Conservation (phyloP, 1,140 invertebrate genomes). For the Bombus difficillimus region DNA sequence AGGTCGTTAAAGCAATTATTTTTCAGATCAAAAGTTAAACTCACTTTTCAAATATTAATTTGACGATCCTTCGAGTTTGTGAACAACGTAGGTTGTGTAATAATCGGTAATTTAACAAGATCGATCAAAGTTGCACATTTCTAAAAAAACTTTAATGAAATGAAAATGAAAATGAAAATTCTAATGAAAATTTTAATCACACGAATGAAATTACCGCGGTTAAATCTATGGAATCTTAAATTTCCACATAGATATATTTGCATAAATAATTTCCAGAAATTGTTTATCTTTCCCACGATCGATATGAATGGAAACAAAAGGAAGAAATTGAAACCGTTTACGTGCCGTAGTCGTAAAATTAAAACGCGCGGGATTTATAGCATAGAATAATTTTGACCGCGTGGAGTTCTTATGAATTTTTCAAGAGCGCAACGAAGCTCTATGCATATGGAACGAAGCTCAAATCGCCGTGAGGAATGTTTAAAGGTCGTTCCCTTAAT, state of each 20-base stretch:
- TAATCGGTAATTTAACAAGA: not conserved
- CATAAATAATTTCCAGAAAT: too few relatives aligned
- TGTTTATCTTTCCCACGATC: not conserved
- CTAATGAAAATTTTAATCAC: too few relatives aligned
- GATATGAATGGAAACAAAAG: not conserved
- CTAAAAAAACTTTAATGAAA: too few relatives aligned
- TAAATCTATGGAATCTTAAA: too few relatives aligned
- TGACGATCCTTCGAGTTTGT: not conserved
- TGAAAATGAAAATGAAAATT: too few relatives aligned
- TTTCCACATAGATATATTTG: too few relatives aligned
- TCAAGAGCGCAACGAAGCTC: constrained; percentile 9
- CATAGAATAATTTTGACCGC: not conserved
- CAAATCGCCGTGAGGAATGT: constrained; percentile 6
- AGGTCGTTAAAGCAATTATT: not conserved
- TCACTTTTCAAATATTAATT: not conserved
- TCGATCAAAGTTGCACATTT: too few relatives aligned
- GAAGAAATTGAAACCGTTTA: not conserved
- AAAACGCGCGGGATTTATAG: not conserved
- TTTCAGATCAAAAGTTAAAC: not conserved
- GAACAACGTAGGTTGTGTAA: not conserved
- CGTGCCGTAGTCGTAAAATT: not conserved
- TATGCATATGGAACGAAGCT: constrained; percentile 41
- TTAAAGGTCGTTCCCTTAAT: not conserved
- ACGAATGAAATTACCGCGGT: too few relatives aligned
- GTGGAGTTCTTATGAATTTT: constrained; percentile 29